Conservation (phyloP, 2,113 vertebrate species). For the Chlorodrepanis virens region DNA sequence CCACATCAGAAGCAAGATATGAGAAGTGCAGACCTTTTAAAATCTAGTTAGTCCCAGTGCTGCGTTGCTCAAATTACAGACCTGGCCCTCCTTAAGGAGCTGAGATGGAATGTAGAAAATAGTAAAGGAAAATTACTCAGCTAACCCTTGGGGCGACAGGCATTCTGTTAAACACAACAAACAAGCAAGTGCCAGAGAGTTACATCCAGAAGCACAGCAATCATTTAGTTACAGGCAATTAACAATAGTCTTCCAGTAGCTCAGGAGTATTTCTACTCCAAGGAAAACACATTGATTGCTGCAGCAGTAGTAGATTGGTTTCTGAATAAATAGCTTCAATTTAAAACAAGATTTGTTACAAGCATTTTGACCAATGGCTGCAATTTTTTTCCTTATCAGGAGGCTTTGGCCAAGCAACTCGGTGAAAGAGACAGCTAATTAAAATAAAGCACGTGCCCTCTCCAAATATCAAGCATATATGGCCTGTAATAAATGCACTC, state of each 20-base stretch:
- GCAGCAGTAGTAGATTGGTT: slow-evolving; percentile 67
- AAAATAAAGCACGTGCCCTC: slow-evolving; percentile 63
- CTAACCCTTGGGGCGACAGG: slow-evolving; percentile 53
- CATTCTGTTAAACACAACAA: slow-evolving; percentile 72
- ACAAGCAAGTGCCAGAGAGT: slow-evolving; percentile 64
- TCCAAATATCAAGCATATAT: slow-evolving; percentile 42
- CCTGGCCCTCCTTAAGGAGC: slow-evolving; percentile 45
- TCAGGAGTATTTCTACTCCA: slow-evolving; percentile 53
- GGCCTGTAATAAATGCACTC: slow-evolving; percentile 57
- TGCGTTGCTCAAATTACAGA: slow-evolving; percentile 49
- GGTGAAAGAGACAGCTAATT: slow-evolving; percentile 70
- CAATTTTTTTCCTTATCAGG: slow-evolving; percentile 68
- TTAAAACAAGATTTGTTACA: slow-evolving; percentile 77
- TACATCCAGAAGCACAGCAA: slow-evolving; percentile 71
- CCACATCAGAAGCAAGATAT: slow-evolving; percentile 42
- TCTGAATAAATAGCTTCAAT: slow-evolving; percentile 78
- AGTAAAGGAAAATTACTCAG: slow-evolving; percentile 54
- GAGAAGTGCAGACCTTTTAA: slow-evolving; percentile 60
- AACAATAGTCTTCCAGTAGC: slow-evolving; percentile 69
- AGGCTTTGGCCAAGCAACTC: slow-evolving; percentile 50
- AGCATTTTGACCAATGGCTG: slow-evolving; percentile 71
- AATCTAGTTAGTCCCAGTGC: slow-evolving; percentile 53
- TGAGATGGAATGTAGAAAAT: slow-evolving; percentile 42
- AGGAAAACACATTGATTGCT: slow-evolving; percentile 77
- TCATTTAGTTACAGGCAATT: slow-evolving; percentile 78